Percentiles rank a stretch among this genome's conserved stretches.
Evolutionary conservation across 2,797 vertebrate genomes (phyloP).

Genomic region (Phoxinus dragarum): DNA sequence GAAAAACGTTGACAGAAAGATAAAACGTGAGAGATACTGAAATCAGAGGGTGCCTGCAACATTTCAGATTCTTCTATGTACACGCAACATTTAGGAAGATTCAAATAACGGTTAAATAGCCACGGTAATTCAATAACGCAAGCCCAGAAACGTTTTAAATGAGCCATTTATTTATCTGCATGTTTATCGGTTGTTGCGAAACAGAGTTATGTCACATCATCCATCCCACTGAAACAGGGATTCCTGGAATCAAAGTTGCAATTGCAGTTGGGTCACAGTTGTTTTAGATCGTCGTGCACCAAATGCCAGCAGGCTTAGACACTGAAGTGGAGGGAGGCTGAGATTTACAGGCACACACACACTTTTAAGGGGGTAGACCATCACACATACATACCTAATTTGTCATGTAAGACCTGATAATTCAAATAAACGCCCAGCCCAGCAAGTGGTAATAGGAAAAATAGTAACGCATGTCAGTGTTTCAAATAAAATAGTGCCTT

Average conservation of each 20-base stretch:
- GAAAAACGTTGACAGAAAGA: conserved; percentile 72
- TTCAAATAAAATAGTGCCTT: not conserved
- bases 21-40: conserved; percentile 76
- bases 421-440: conserved; percentile 16
- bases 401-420: conserved; percentile 44
- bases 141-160: not conserved
- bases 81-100: not conserved
- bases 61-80: not conserved
- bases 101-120: not conserved
- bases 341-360: conserved; percentile 69
- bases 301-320: conserved; percentile 75
- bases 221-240: conserved; percentile 70
- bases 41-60: conserved; percentile 70
- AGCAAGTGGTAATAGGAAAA: conserved; percentile 27
- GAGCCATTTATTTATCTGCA: conserved; percentile 19
- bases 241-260: conserved; percentile 65
- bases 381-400: conserved; percentile 18
- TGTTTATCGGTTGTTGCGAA: not conserved
- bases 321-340: conserved; percentile 68
- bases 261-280: conserved; percentile 78
- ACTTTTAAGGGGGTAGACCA: conserved; percentile 40
- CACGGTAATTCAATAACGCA: not conserved
- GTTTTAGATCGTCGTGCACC: conserved; percentile 79
- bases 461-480: conserved; percentile 16
- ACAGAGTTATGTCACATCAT: conserved; percentile 72